Base-by-base conservation (phyloP, 1,140 invertebrate species). In the Fopius arisanus region DNA sequence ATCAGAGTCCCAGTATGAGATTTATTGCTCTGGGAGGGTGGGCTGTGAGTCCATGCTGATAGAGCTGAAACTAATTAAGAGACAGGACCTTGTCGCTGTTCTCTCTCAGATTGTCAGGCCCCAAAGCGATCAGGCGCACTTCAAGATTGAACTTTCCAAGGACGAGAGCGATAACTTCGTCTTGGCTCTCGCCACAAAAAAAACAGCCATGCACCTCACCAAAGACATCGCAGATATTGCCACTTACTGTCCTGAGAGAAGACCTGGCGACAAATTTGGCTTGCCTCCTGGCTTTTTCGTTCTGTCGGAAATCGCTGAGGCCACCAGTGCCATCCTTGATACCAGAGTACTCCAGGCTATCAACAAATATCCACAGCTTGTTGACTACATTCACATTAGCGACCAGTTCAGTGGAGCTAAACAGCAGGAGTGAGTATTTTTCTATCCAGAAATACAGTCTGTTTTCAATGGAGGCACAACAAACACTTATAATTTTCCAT, bases 381-480 rank as follows among this genome's bases (percentile, higher is more conserved):
- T 99, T 79, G 97, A 99, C 84, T 99, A 94, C 87, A 95, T 99
- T 86, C 97, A 99, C 88, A 93, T 99, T 81, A 98, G 97, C 71
- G 98, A 99, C 89, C 95, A 98, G 83, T 99, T 93, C 88, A 95
- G 93, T 78, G 95, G 98, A 48, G 90, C 91, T 5, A 97, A 97
- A 86, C 92, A 94, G 82, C 92, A 94, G 82, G 97, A 98, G 93
- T 96, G 89, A 92, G 93, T 90, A 59, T 75, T 29, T 37, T 37
- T 48, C 67, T 66, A 21, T 72, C 21, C 6, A 43, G 54, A 48
- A 33, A 23, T 26, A 7, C 67, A 54, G 31, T 31, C 54, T 54
- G 12, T 67, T 78, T n/a, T n/a, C n/a, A n/a, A n/a, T n/a, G n/a
- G n/a, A n/a, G n/a, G n/a, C n/a, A n/a, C n/a, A n/a, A n/a, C n/a